Base-by-base conservation (phyloP, 2,888 invertebrate species). In the Dendrolimus houi region DNA sequence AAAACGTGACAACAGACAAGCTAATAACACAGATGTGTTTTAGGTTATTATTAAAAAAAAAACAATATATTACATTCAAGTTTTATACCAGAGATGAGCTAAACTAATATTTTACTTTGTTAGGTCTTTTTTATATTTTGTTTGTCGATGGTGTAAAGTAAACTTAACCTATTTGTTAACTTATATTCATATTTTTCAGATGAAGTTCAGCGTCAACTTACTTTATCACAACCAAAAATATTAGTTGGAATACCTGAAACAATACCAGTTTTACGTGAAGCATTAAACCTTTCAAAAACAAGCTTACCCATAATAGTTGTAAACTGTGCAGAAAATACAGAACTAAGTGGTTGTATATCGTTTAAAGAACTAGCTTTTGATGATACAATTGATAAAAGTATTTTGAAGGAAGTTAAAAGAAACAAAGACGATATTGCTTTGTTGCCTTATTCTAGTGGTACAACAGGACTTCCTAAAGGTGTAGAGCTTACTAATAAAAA, bases 381-480 rank as follows among this genome's bases (percentile, higher is more conserved):
- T 41, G 80, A 82, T 42, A 70, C 72, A 65, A 78, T 92, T n/a
- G 92, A 93, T 60, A 83, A 88, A 41, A 83, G 87, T 60, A 74
- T 84, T 54, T 66, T 93, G 12, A 86, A 79, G 60, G 68, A 82
- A n/a, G 81, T 85, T 52, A 74, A 70, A 1, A 76, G 75, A 54
- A 73, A 68, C 12, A 67, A 88, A 1, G 85, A 93, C 9, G 94
- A 95, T 65, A 80, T 93, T 2, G 92, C 92, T 0, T 79, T 95
- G 29, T 71, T 97, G 58, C 96, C 96, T 0, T 97, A 95, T 84
- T 96, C 96, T 2, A 96, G 96, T 75, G 96, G 96, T 1, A 97
- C 97, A 0, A 97, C 96, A 0, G 97, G 97, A 0, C 68, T 94
- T 53, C 94, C 95, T 0, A 96, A 96, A 87, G 95, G 95, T 1